Evolutionary conservation across 2,888 invertebrate species (phyloP), one percentile per base, ranked within the genome.

Genomic region (Ennomos erosarius): DNA sequence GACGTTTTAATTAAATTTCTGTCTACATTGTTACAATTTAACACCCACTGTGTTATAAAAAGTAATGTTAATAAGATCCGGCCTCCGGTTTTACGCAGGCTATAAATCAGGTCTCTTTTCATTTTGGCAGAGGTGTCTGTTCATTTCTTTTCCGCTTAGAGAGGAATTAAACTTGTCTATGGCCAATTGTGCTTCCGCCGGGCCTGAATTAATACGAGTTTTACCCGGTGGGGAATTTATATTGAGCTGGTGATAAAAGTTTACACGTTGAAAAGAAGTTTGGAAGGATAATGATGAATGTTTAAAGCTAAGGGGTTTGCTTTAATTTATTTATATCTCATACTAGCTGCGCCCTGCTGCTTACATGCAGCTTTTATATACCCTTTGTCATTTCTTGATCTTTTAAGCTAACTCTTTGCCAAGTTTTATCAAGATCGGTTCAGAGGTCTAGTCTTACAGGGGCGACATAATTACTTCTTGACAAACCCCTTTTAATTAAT

Each of bases 31-130:
- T 87, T 82, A 84, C 90, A 87, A 88, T 88, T 90, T 88, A 90
- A 82, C 84, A 78, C 82, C 80, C 75, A 75, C 76, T 74, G 76
- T 84, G 86, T 85, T 90, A 89, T 90, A 89, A 91, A 90, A 90
- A 89, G 90, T 89, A 87, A 90, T 88, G 88, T 88, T 90, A 88
- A 90, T 90, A 91, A 90, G 88, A 87, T 81, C 85, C 82, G 70
- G 78, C 78, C 80, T 81, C 78, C 79, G 79, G 81, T 81, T 88
- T 85, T 82, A 87, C 85, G 85, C 78, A 79, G 75, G 84, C 74
- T 81, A 83, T 91, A 90, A 91, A 90, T 91, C 90, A 90, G 80
- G 81, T 77, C 84, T 82, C 87, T 82, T 90, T 90, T 87, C 83
- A 87, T 87, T 87, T 87, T 81, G 85, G 84, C 82, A 81, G 81